Evolutionary conservation across 1,140 invertebrate genomes (phyloP), one percentile per base, ranked within the genome.

Genomic region (Drosophila persimilis): DNA sequence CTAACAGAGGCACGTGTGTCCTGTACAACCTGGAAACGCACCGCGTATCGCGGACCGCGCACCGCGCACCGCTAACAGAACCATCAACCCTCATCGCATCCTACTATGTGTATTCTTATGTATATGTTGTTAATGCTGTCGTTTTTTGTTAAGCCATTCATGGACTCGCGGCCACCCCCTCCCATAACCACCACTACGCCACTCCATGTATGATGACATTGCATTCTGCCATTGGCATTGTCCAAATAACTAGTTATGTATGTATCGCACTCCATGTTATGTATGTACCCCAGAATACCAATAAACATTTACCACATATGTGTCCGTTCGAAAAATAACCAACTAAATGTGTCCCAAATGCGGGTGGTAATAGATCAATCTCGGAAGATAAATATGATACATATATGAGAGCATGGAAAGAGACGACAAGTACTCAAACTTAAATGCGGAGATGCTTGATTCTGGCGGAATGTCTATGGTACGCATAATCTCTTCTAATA

Each of bases 171-270:
- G 31, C 17, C 5, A 31, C 50, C 13, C 45, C n/a, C n/a, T 2
- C 63, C 43, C 31, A 1, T 3, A 54, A 44, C 29, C 29, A 31
- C 6, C 61, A 15, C 20, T 41, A 29, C 43, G 26, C 7, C 26
- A 59, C 43, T 39, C 22, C 51, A 62, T 70, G 76, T 60, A 73
- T 48, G 63, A 69, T 54, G 53, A 57, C 66, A 64, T 67, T 62
- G 64, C 62, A 62, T 26, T 26, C 24, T 6, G 24, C 5, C 24
- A 26, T 81, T 73, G 73, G 69, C 35, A 39, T 39, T 39, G 9
- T 76, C 51, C 48, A 77, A 39, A 13, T 13, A 73, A 57, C 58
- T 81, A 80, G 79, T 81, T 81, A 78, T 78, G 78, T 80, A 73
- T 73, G 62, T 76, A 71, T 13, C 35, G 35, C 35, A 39, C 50